Conservation (phyloP, 1,140 invertebrate genomes). For the Caenorhabditis brenneri region DNA sequence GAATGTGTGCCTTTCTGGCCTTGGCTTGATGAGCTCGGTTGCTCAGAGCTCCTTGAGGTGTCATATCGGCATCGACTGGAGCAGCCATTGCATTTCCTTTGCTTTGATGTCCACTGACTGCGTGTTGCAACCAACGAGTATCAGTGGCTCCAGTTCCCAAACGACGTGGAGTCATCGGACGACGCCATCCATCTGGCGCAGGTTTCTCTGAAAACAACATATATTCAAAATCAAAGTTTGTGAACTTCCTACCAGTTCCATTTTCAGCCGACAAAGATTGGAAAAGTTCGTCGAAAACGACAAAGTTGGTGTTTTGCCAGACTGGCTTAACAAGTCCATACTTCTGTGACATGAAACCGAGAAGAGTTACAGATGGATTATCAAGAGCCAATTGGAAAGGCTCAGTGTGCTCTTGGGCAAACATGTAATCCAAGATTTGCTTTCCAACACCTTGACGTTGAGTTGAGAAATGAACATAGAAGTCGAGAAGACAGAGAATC, state of each 20-base stretch:
- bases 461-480: conserved; percentile 82
- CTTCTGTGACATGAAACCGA: conserved; percentile 60
- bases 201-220: conserved; percentile 57
- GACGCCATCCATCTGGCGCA: conserved; percentile 64
- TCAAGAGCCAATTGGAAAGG: conserved; percentile 60
- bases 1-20: conserved; percentile 60
- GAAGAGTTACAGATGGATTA: conserved; percentile 63
- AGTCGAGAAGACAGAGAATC: conserved; percentile 81
- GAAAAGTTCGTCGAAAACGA: conserved; percentile 66
- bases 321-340: conserved; percentile 59
- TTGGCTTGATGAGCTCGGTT: conserved; percentile 62
- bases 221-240: too few species aligned
- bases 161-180: conserved; percentile 60
- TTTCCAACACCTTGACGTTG: conserved; percentile 82
- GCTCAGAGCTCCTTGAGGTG: conserved; percentile 58
- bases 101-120: conserved; percentile 60
- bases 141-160: conserved; percentile 57
- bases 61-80: conserved; percentile 55
- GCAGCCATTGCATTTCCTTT: conserved; percentile 54
- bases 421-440: conserved; percentile 81
- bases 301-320: conserved; percentile 69
- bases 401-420: conserved; percentile 73
- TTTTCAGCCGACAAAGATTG: conserved; percentile 48
- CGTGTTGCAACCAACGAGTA: conserved; percentile 59
- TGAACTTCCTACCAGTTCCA: too few species aligned